A percentile compares a stretch with the other conserved stretches of the same genome.
These are phyloP conservation scores for Rhinophrynus dorsalis DNA, from an alignment of 2,797 vertebrate genomes.

Conservation along the genomic window DNA sequence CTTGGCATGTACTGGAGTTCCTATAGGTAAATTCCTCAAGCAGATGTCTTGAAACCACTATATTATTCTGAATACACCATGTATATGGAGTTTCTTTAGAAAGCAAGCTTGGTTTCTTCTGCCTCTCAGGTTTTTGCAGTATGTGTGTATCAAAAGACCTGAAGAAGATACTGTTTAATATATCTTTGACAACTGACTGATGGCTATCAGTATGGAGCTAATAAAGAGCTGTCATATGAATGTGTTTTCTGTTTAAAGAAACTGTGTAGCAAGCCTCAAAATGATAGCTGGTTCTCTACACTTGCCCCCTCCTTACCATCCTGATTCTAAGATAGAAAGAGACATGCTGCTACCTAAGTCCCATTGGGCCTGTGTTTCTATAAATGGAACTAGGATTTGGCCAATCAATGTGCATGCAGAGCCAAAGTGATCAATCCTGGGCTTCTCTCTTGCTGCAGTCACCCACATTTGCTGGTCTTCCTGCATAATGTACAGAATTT, in stretches of 20 bases:
- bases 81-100: background rate
- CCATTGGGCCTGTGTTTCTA: constrained; percentile 24
- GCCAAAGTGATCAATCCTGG: constrained; percentile 14
- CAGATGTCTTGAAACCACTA: too few relatives aligned
- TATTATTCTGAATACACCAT: too few relatives aligned
- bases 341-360: background rate
- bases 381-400: constrained; percentile 38
- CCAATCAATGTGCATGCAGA: constrained; percentile 13
- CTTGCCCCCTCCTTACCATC: background rate
- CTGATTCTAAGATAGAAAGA: constrained; percentile 1
- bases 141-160: background rate
- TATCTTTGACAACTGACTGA: background rate
- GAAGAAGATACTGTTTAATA: background rate
- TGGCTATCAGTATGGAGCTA: background rate
- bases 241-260: background rate
- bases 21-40: too few relatives aligned
- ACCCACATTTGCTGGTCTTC: background rate
- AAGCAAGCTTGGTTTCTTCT: background rate
- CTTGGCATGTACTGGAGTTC: background rate
- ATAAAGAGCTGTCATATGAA: background rate
- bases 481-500: background rate
- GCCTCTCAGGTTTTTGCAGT: background rate
- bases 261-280: background rate
- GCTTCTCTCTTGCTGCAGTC: background rate
- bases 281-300: background rate